These are phyloP conservation scores for Synaphobranchus kaupii DNA, from an alignment of 2,797 vertebrate species.

Conservation along the genomic window DNA sequence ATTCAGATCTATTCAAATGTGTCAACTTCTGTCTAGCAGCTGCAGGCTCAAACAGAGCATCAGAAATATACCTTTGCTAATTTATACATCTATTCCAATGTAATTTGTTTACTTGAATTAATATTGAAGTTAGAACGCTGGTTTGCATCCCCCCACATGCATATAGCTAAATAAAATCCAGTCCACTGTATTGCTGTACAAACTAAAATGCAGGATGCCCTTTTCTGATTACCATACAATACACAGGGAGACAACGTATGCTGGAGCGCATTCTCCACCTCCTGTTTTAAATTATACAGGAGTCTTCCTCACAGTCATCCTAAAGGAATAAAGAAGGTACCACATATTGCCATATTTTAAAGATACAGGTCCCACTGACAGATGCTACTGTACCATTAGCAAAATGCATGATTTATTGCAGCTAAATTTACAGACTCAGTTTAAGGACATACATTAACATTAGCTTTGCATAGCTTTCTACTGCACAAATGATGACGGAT, in stretches of 20 bases:
- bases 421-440: background rate
- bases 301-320: background rate
- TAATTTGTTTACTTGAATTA: background rate
- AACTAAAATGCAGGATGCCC: background rate
- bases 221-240: slow-evolving; percentile 1
- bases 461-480: background rate
- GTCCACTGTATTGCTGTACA: background rate
- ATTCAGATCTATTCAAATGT: background rate
- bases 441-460: background rate
- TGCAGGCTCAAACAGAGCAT: background rate
- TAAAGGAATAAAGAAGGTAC: background rate
- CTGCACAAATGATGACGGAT: background rate
- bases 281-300: slow-evolving; percentile 19
- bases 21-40: background rate
- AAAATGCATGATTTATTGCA: background rate
- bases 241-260: slow-evolving; percentile 20
- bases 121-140: background rate
- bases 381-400: background rate
- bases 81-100: background rate
- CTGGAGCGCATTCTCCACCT: slow-evolving; percentile 32
- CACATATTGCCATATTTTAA: background rate
- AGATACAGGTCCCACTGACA: background rate
- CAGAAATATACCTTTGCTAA: background rate
- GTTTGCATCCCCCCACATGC: background rate
- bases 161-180: background rate